Percentiles rank a stretch among this genome's conserved stretches.
Conservation (phyloP, 2,888 invertebrate species). For the Drosophila ustulata region DNA sequence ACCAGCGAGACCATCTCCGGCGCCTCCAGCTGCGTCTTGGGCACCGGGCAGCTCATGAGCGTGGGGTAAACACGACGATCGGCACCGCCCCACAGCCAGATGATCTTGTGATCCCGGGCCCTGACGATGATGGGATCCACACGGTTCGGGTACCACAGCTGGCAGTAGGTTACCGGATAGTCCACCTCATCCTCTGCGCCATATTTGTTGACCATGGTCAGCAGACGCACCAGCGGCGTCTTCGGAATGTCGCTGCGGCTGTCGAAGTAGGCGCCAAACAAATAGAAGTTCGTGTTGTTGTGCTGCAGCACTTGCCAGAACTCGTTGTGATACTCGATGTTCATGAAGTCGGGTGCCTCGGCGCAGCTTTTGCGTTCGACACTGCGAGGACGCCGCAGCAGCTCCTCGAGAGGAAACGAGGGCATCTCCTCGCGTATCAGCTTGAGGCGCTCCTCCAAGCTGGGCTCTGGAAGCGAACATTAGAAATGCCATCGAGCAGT, state of each 20-base stretch:
- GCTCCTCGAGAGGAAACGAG: slow-evolving; percentile 58
- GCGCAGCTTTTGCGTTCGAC: slow-evolving; percentile 28
- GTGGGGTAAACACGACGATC: slow-evolving; percentile 94
- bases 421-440: slow-evolving; percentile 62
- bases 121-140: slow-evolving; percentile 91
- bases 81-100: slow-evolving; percentile 97
- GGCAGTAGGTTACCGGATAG: slow-evolving; percentile 88
- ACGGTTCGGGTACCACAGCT: slow-evolving; percentile 93
- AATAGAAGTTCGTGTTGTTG: slow-evolving; percentile 92
- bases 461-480: slow-evolving; percentile 28
- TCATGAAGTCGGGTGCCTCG: slow-evolving; percentile 89
- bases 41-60: slow-evolving; percentile 93
- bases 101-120: slow-evolving; percentile 94
- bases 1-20: slow-evolving; percentile 90
- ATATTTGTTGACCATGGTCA: slow-evolving; percentile 94
- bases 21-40: slow-evolving; percentile 78
- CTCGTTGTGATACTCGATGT: slow-evolving; percentile 95
- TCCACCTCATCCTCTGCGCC: slow-evolving; percentile 86
- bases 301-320: slow-evolving; percentile 95
- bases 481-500: no score
- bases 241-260: slow-evolving; percentile 90
- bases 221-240: slow-evolving; percentile 92
- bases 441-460: slow-evolving; percentile 35
- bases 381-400: background rate
- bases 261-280: slow-evolving; percentile 95